A percentile compares a stretch with the other conserved stretches of the same genome.
phyloP scores from a whole-genome alignment of 1,140 invertebrate species.

The Doryteuthis pealeii region DNA sequence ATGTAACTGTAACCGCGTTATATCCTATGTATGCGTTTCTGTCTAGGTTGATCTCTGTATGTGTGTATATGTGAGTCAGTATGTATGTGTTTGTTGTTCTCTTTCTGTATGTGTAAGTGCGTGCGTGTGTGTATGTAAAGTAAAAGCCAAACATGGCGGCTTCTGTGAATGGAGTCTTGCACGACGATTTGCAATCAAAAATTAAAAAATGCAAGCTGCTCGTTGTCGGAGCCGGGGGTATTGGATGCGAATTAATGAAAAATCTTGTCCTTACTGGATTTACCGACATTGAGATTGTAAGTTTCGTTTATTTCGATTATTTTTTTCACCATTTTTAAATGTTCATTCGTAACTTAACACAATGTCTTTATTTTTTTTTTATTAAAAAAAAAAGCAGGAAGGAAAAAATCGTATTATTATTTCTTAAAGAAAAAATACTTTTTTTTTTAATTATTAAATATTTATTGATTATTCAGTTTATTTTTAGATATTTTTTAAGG shows the following conservation, averaged over 20 bases:
- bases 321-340: not conserved
- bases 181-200: constrained; percentile 39
- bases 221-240: constrained; percentile 97
- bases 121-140: not conserved
- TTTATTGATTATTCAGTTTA: too few relatives aligned
- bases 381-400: not conserved
- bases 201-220: constrained; percentile 64
- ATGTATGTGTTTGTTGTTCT: not conserved
- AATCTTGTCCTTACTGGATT: constrained; percentile 96
- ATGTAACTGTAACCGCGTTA: too few relatives aligned
- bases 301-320: constrained; percentile 45
- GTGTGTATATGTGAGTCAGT: too few relatives aligned
- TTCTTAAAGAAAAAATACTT: too few relatives aligned
- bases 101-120: not conserved
- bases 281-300: constrained; percentile 89
- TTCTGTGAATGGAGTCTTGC: constrained; percentile 42
- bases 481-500: too few relatives aligned
- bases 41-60: not conserved
- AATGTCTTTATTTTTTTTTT: not conserved
- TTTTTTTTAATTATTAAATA: too few relatives aligned
- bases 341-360: not conserved
- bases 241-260: constrained; percentile 98
- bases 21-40: too few relatives aligned
- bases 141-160: constrained; percentile 44
- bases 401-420: too few relatives aligned